phyloP scores from a whole-genome alignment of 2,113 vertebrate species.

The Perca schrenkii region DNA sequence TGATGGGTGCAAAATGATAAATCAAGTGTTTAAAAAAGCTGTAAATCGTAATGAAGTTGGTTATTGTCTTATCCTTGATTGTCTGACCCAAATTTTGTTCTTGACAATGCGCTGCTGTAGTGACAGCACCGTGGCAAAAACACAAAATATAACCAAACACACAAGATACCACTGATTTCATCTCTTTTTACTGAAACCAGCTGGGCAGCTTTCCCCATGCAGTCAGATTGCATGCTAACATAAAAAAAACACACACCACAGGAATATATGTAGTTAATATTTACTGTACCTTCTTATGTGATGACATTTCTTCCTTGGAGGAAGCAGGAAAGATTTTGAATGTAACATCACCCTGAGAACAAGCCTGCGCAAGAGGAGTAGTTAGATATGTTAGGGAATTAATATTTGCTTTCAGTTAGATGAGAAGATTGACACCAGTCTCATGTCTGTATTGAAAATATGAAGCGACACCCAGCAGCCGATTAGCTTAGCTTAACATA shows the following conservation, averaged over 20 bases:
- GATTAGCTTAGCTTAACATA: neutral
- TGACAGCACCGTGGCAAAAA: conserved; percentile 53
- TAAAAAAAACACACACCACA: neutral
- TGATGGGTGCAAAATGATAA: conserved; percentile 17
- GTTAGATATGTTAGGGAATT: neutral
- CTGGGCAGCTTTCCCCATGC: conserved; percentile 6
- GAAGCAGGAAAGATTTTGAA: conserved; percentile 93
- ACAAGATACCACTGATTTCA: conserved; percentile 44
- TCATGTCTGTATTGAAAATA: neutral
- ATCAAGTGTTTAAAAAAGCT: conserved; percentile 30
- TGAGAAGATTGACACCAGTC: neutral
- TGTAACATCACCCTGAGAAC: conserved; percentile 90
- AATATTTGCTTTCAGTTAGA: neutral
- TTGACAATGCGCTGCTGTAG: conserved; percentile 24
- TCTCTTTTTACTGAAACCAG: conserved; percentile 57
- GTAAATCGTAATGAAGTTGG: conserved; percentile 20
- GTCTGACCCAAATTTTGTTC: conserved; percentile 47
- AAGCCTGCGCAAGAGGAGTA: conserved; percentile 80
- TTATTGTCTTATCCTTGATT: conserved; percentile 35
- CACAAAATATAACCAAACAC: conserved; percentile 54
- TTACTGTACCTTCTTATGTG: conserved; percentile 88
- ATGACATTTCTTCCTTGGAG: conserved; percentile 86
- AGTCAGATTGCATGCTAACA: neutral
- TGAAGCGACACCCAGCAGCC: neutral
- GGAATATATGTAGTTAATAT: conserved; percentile 5